Evolutionary conservation across 2,888 invertebrate species (phyloP), one percentile per base, ranked within the genome.

Genomic region (Bellardia pandia): DNA sequence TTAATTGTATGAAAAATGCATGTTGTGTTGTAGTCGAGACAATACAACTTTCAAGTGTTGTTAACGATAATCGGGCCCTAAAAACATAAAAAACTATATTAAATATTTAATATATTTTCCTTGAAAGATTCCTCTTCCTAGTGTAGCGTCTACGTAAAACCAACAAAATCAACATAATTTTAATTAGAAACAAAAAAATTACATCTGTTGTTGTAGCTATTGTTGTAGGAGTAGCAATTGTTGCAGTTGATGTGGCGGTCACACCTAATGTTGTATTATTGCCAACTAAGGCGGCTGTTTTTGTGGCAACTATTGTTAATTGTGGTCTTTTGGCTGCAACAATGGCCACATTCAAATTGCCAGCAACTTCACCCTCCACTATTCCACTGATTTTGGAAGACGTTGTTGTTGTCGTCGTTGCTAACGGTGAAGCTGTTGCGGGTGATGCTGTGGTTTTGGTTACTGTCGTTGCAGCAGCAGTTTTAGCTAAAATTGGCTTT

Each of bases 291-390:
- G 64, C n/a, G 7, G 82, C 23, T 68, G 81, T 16, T 72, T 88
- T 88, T 16, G 85, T 86, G 4, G 88, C 85, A 75, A 85, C 85
- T 45, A 85, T 83, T 14, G 85, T 85, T 58, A 88, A 30, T 72
- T 88, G 85, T 30, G 85, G 85, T 40, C 86, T 64, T 68, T 88
- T 84, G 9, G 86, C 86, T 71, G 86, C 88, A 80, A 88, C 87
- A 81, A 86, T 77, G 14, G 88, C 86, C 68, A 86, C 83, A 74
- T 88, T 88, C 14, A 83, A 84, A 58, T 58, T 86, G 9, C 45
- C 69, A 48, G 2, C 76, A 58, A 16, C 45, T 68, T 77, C 80
- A 66, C 37, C 37, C 37, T 37, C 37, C 37, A 51, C 33, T 62
- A 13, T 58, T 16, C 16, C 23, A 51, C 33, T 23, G 2, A n/a